Evolutionary conservation across 1,140 invertebrate genomes (phyloP).

Genomic region (Aphelinus certus): DNA sequence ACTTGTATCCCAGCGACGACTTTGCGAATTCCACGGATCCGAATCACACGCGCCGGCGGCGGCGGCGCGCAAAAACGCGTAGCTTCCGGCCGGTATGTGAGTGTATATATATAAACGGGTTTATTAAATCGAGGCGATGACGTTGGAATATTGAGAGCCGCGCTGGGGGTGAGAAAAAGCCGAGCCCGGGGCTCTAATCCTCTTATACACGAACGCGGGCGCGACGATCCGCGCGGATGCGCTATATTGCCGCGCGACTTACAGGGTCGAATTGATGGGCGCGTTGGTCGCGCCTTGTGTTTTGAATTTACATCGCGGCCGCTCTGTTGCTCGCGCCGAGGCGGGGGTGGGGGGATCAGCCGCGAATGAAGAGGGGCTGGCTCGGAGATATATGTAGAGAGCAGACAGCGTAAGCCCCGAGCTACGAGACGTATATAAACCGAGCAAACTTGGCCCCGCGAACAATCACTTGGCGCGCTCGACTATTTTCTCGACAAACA

Average conservation of each 20-base stretch:
- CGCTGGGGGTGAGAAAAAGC: background rate
- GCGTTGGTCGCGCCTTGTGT: background rate
- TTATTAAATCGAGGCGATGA: constrained; percentile 21
- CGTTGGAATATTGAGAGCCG: constrained; percentile 21
- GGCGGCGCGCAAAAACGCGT: too few species aligned
- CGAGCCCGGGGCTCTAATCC: constrained; percentile 18
- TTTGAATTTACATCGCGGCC: constrained; percentile 16
- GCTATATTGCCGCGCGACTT: constrained; percentile 28
- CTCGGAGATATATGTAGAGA: background rate
- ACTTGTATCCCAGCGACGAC: too few species aligned
- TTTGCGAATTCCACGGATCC: too few species aligned
- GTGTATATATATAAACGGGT: background rate
- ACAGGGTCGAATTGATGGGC: constrained; percentile 29
- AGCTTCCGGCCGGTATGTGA: too few species aligned
- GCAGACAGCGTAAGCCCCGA: too few species aligned
- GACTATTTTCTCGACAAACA: too few species aligned
- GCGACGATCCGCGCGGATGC: constrained; percentile 1
- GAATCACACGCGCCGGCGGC: too few species aligned
- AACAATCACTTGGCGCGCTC: too few species aligned
- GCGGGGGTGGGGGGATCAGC: too few species aligned
- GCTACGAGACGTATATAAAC: too few species aligned
- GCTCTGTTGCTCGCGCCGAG: background rate
- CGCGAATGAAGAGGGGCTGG: background rate
- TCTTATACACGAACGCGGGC: constrained; percentile 17
- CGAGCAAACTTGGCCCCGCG: too few species aligned